These are phyloP conservation scores for Rhinogobius similis DNA, from an alignment of 2,113 vertebrate genomes.

Conservation along the genomic window DNA sequence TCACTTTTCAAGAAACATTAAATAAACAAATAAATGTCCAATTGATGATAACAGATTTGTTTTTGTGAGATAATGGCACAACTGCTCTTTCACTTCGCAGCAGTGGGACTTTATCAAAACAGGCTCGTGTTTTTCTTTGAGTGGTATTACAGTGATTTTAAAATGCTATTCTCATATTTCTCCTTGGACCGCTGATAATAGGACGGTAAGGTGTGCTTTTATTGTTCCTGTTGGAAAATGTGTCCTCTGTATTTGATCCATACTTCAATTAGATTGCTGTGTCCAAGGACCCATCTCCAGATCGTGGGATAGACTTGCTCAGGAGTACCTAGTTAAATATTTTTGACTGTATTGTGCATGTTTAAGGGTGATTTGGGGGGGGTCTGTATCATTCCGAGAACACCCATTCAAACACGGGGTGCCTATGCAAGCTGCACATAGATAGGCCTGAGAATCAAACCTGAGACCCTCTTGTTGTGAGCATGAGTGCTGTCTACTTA, in stretches of 20 bases:
- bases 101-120: conserved; percentile 1
- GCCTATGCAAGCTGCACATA: too few species aligned
- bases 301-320: neutral
- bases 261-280: neutral
- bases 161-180: neutral
- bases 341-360: too few species aligned
- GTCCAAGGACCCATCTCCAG: neutral
- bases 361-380: too few species aligned
- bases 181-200: neutral
- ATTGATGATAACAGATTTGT: neutral
- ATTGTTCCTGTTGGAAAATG: neutral
- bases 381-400: too few species aligned
- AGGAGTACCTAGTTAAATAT: too few species aligned
- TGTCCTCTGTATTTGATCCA: neutral
- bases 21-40: conserved; percentile 5
- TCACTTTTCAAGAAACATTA: neutral
- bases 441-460: too few species aligned
- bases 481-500: too few species aligned
- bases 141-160: neutral
- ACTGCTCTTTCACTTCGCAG: conserved; percentile 2
- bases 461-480: too few species aligned
- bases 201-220: neutral
- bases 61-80: neutral
- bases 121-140: neutral
- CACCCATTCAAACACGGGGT: too few species aligned